Conservation (phyloP, 2,888 invertebrate species). For the Thalpophila matura region DNA sequence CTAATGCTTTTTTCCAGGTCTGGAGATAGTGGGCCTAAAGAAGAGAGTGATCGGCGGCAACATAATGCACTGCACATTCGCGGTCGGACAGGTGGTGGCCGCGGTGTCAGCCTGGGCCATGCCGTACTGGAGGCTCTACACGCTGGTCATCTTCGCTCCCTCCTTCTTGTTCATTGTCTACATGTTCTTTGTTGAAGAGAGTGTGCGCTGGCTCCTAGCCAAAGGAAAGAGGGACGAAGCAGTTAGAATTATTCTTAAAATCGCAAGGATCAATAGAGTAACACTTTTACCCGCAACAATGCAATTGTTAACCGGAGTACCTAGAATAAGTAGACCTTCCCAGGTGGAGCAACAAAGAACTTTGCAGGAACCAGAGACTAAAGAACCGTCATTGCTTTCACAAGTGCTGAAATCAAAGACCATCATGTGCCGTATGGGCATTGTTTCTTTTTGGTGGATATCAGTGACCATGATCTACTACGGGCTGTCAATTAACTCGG, state of each 20-base stretch:
- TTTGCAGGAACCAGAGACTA: too few relatives aligned
- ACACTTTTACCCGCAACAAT: slow-evolving; percentile 78
- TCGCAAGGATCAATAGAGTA: slow-evolving; percentile 82
- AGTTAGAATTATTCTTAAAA: slow-evolving; percentile 84
- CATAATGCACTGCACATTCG: slow-evolving; percentile 92
- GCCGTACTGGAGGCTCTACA: slow-evolving; percentile 92
- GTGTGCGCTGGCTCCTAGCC: slow-evolving; percentile 93
- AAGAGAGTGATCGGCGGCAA: slow-evolving; percentile 92
- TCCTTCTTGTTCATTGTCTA: slow-evolving; percentile 91
- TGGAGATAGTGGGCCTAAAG: slow-evolving; percentile 93
- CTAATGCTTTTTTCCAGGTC: slow-evolving; percentile 82
- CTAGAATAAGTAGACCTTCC: background rate
- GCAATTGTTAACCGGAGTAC: slow-evolving; percentile 65
- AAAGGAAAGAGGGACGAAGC: slow-evolving; percentile 90
- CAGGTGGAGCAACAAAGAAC: background rate
- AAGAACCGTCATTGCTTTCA: background rate
- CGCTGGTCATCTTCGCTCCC: slow-evolving; percentile 92
- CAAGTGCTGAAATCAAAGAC: slow-evolving; percentile 43
- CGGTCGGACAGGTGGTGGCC: slow-evolving; percentile 91
- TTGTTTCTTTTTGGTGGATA: slow-evolving; percentile 89
- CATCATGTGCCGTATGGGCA: slow-evolving; percentile 37
- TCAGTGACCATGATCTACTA: slow-evolving; percentile 94
- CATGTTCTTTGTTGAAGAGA: slow-evolving; percentile 92
- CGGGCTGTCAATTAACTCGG: slow-evolving; percentile 94
- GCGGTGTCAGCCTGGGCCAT: slow-evolving; percentile 91